Evolutionary conservation across 2,113 vertebrate genomes (phyloP), one percentile per base, ranked within the genome.

Genomic region (Vireo altiloquus): DNA sequence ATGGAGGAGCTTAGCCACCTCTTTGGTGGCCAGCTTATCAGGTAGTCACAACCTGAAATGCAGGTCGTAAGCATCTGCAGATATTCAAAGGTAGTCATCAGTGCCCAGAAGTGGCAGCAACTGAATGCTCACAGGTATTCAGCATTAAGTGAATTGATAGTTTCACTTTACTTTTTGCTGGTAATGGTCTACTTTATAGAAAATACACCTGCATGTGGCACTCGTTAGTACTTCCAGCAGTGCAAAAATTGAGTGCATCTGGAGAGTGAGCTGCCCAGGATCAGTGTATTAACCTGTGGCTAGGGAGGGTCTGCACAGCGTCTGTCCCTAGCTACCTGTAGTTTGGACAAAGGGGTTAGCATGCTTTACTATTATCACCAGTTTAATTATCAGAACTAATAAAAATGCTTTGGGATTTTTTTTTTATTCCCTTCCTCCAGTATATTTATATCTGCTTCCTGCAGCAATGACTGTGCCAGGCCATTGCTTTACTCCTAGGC

Each of bases 141-240:
- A 68, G 49, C 69, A 56, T 82, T 59, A 79, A 87, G 37, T 71
- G 44, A 92, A 87, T 63, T 87, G 90, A 59, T 87, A 79, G 83
- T 75, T 94, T 92, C 17, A 1, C 56, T 91, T 92, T 68, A 92
- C 44, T 81, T 92, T 91, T 75, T 94, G 17, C 82, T 95, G 52
- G 52, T 92, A 87, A 78, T 84, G 39, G 40, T 75, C 81, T 92
- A 60, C 74, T 89, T 91, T 84, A 82, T 84, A 84, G 77, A 91
- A 96, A 89, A 94, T 66, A 92, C 28, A 91, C 44, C 87, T 7
- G 30, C 77, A 87, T 87, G 65, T 91, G 90, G 72, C 81, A 60
- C 65, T 92, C 86, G 49, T 92, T 87, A 87, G 70, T 70, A 81
- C 69, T 92, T 87, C 89, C 89, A 91, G 83, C 77, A 94, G 81